Conservation (phyloP, 2,797 vertebrate species). For the Xyrichtys novacula region DNA sequence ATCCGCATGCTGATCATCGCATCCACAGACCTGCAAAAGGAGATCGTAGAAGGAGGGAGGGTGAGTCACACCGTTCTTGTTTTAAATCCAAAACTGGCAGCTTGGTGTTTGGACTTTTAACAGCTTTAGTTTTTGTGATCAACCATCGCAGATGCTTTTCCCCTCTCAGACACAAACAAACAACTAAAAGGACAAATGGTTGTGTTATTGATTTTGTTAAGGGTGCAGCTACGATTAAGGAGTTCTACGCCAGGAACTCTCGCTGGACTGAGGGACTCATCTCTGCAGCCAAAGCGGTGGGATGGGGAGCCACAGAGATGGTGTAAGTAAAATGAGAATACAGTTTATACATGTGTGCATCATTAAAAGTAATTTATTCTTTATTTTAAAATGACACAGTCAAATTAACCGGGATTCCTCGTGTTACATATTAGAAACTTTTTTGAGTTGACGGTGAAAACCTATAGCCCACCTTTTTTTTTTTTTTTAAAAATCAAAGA, state of each 20-base stretch:
- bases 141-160: slow-evolving; percentile 1
- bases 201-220: slow-evolving; percentile 62
- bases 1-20: slow-evolving; percentile 92
- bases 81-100: slow-evolving; percentile 24
- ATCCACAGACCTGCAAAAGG: slow-evolving; percentile 95
- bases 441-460: too few species aligned
- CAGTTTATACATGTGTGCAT: neutral
- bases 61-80: slow-evolving; percentile 80
- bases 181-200: slow-evolving; percentile 14
- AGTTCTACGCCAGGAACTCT: slow-evolving; percentile 98
- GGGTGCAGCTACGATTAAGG: slow-evolving; percentile 94
- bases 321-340: slow-evolving; percentile 87
- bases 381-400: too few species aligned
- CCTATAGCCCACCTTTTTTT: too few species aligned
- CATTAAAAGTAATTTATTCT: neutral
- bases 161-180: slow-evolving; percentile 25
- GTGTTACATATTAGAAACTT: too few species aligned
- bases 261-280: slow-evolving; percentile 99
- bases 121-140: slow-evolving; percentile 23
- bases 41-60: slow-evolving; percentile 94
- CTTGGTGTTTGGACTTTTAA: slow-evolving; percentile 11
- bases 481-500: too few species aligned
- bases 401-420: too few species aligned
- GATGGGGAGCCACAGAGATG: slow-evolving; percentile 97
- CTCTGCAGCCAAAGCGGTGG: slow-evolving; percentile 97